Conservation (phyloP, 2,888 invertebrate species). For the Suillia variegata region DNA sequence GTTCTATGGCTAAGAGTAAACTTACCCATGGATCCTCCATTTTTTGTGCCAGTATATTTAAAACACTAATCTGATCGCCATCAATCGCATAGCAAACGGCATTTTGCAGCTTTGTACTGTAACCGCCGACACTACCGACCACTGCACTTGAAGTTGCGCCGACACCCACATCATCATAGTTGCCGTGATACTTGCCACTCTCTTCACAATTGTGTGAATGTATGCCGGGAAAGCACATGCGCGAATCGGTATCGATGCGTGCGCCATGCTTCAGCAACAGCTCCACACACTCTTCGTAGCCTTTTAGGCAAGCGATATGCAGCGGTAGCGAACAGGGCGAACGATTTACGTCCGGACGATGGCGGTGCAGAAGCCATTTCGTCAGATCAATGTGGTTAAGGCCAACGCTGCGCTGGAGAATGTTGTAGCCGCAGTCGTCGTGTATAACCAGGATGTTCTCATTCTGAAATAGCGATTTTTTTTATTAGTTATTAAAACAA, state of each 20-base stretch:
- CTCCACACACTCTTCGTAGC: slow-evolving; percentile 73
- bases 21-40: slow-evolving; percentile 73
- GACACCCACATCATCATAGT: slow-evolving; percentile 63
- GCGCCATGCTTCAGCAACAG: slow-evolving; percentile 72
- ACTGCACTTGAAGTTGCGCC: too few species aligned
- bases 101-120: slow-evolving; percentile 68
- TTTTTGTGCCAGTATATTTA: slow-evolving; percentile 70
- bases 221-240: slow-evolving; percentile 77
- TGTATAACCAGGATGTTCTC: slow-evolving; percentile 72
- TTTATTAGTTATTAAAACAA: neutral
- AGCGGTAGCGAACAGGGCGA: slow-evolving; percentile 77
- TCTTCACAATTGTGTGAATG: slow-evolving; percentile 75
- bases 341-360: slow-evolving; percentile 70
- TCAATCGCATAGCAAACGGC: slow-evolving; percentile 75
- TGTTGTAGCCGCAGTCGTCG: slow-evolving; percentile 72
- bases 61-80: slow-evolving; percentile 73
- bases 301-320: slow-evolving; percentile 75
- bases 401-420: slow-evolving; percentile 76
- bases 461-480: slow-evolving; percentile 65
- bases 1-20: too few species aligned
- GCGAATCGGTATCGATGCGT: slow-evolving; percentile 71
- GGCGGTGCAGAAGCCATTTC: slow-evolving; percentile 69
- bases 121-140: slow-evolving; percentile 36
- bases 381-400: slow-evolving; percentile 74
- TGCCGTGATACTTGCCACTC: slow-evolving; percentile 67